Base-by-base conservation (phyloP, 1,140 invertebrate genomes). In the Meloidogyne floridensis region DNA sequence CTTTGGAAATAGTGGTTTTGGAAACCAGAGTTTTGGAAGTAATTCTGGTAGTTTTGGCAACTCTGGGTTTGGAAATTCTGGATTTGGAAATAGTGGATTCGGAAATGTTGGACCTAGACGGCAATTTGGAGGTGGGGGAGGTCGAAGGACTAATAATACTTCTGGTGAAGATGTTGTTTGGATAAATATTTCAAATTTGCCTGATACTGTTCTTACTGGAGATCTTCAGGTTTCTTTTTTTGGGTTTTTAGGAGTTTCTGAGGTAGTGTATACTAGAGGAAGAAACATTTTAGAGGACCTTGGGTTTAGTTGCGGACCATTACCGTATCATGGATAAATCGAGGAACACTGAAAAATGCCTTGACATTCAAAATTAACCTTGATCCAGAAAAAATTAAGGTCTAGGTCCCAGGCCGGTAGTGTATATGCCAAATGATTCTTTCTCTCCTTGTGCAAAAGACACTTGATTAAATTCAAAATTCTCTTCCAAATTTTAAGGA, bases 111-210 rank as follows among this genome's bases (percentile, higher is more conserved):
- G 59, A 1, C 2, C 4, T 20, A 74, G 18, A 8, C 77, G 51
- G 11, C 77, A 72, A 51, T 42, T 42, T 3, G 18, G 42, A 18
- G 20, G 77, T 6, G 18, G 42, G 5, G 20, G 77, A 47, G 11
- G 65, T 43, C 32, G 2, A 74, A 15, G 53, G 15, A 74, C 53
- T n/a, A 6, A 7, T 74, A 74, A 54, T n/a, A 54, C 43, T 74
- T 3, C 13, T 74, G 72, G 72, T 79, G 65, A 79, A 18, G 51
- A 79, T 47, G 77, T 79, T n/a, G 65, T 79, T 47, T 79, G 77
- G 77, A 79, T 79, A 43, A 79, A 79, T 51, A 79, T 79, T 18
- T 69, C 77, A 10, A 79, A 79, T 47, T 69, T 79, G 18, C 77
- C 77, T 72, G 77, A 79, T n/a, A 79, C 65, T n/a, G 77, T 79